These are phyloP conservation scores for Odontomachus brunneus DNA, from an alignment of 1,140 invertebrate species.

Conservation along the genomic window DNA sequence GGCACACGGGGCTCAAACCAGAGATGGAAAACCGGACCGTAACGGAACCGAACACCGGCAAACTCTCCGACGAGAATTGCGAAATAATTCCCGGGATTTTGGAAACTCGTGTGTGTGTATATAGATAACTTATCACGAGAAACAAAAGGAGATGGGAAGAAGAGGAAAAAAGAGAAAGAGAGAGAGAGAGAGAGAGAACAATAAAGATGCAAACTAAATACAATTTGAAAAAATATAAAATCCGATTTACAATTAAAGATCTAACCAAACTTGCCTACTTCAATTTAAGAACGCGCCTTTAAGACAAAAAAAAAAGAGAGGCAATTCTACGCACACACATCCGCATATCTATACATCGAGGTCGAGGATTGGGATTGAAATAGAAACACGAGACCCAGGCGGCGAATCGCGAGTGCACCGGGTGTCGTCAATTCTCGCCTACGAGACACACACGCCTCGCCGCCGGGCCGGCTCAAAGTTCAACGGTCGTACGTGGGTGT, in stretches of 20 bases:
- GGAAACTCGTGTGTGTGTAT: background rate
- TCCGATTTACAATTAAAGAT: too few species aligned
- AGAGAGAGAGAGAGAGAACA: background rate
- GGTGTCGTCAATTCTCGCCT: conserved; percentile 47
- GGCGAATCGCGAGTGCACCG: conserved; percentile 12
- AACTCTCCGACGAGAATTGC: background rate
- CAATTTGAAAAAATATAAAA: too few species aligned
- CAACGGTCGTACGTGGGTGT: conserved; percentile 59
- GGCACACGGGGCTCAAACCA: background rate
- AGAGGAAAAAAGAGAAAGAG: too few species aligned
- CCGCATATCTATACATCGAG: background rate
- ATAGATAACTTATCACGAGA: background rate
- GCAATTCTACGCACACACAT: too few species aligned
- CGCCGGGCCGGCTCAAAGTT: conserved; percentile 41
- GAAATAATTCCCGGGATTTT: background rate
- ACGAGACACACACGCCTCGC: conserved; percentile 38
- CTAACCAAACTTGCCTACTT: too few species aligned
- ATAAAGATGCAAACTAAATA: background rate
- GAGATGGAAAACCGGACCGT: conserved; percentile 23
- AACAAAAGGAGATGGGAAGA: background rate
- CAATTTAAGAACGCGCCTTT: too few species aligned
- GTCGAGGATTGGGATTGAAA: conserved; percentile 8
- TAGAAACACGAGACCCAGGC: background rate
- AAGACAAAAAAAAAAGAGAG: too few species aligned
- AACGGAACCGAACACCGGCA: background rate